Evolutionary conservation across 2,888 invertebrate species (phyloP).

Genomic region (Bugulina stolonifera): DNA sequence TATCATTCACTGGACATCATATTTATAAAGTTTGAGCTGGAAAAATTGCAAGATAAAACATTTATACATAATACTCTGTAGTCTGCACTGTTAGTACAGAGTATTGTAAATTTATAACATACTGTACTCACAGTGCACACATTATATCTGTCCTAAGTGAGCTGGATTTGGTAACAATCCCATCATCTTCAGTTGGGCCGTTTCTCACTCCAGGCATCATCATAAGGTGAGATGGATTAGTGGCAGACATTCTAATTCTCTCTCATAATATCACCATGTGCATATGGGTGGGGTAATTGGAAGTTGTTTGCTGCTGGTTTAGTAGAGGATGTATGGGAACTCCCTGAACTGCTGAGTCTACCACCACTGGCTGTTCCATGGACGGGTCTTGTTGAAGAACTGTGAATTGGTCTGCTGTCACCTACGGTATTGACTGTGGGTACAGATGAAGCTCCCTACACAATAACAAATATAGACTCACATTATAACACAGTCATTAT

Average conservation of each 20-base stretch:
- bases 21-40: background rate
- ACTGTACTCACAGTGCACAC: no score
- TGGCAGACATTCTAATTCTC: background rate
- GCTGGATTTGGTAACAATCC: background rate
- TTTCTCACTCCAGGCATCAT: constrained; percentile 2
- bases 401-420: constrained; percentile 37
- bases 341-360: constrained; percentile 35
- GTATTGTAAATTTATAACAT: no score
- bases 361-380: constrained; percentile 41
- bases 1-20: background rate
- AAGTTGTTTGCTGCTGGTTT: background rate
- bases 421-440: background rate
- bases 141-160: no score
- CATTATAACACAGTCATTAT: no score
- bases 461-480: background rate
- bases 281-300: constrained; percentile 1
- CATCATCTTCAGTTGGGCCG: background rate
- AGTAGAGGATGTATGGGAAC: constrained; percentile 27
- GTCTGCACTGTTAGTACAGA: no score
- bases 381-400: constrained; percentile 44
- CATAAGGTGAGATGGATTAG: background rate
- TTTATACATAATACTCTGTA: background rate
- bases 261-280: background rate
- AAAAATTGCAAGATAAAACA: background rate
- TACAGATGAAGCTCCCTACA: background rate